Conservation (phyloP, 2,888 invertebrate species). For the Achlya flavicornis region DNA sequence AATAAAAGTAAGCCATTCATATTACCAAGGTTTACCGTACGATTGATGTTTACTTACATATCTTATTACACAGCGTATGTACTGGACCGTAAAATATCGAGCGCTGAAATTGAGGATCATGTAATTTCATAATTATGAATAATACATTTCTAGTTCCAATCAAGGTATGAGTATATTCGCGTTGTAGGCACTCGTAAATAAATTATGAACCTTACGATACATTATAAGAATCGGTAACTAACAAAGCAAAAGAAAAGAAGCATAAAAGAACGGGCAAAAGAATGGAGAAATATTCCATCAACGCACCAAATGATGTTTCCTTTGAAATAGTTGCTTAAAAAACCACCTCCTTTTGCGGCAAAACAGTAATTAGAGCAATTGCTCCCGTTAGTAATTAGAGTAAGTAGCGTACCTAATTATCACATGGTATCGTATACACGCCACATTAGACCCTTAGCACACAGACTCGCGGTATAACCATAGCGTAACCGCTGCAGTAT, state of each 20-base stretch:
- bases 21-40: conserved; percentile 22
- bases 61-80: conserved; percentile 3
- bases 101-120: background rate
- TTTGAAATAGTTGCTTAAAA: conserved; percentile 10
- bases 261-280: background rate
- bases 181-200: background rate
- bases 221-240: background rate
- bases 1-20: conserved; percentile 43
- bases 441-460: background rate
- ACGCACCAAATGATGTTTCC: background rate
- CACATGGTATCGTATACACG: conserved; percentile 1
- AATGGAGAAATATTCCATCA: conserved; percentile 1
- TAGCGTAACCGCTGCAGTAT: background rate
- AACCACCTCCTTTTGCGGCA: background rate
- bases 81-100: background rate
- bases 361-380: conserved; percentile 22
- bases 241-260: background rate
- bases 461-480: background rate
- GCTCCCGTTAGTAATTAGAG: conserved; percentile 17
- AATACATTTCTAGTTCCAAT: conserved; percentile 6
- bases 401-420: conserved; percentile 19
- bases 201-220: background rate
- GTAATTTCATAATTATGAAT: conserved; percentile 9
- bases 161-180: background rate
- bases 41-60: conserved; percentile 17